Evolutionary conservation across 2,888 invertebrate species (phyloP), one percentile per base, ranked within the genome.

Genomic region (Ceraclea dissimilis): DNA sequence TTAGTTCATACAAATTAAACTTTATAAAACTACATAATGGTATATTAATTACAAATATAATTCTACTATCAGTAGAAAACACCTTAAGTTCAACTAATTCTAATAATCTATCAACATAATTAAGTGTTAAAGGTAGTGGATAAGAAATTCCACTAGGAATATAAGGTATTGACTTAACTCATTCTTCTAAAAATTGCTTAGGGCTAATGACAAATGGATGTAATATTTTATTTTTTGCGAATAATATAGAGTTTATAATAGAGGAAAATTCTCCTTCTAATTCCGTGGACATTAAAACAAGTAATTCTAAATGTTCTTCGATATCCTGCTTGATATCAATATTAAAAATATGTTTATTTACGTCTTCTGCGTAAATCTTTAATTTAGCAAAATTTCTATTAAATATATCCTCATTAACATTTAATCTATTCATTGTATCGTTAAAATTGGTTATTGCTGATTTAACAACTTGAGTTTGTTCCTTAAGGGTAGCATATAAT

Each of bases 391-490:
- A 49, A 16, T 49, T 49, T 2, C 22, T 17, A 49, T 49, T 49
- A 17, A 49, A 49, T 49, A 49, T 22, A 19, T 49, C 26, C 22
- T 49, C 49, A 20, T 49, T 49, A 22, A 6, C 16, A 20, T 49
- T 2, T 11, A 49, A 17, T 5, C 22, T 49, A 2, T 5, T 22
- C 6, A 49, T 21, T 2, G 49, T 49, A 21, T 21, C 22, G 16
- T 49, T 49, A 49, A 49, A 49, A 16, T 49, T 49, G 8, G n/a
- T 6, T 10, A 49, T 26, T 16, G 49, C 20, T 11, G 22, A 19
- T 49, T 20, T 49, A 5, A 49, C 49, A 6, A 49, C 17, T 49
- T 49, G 49, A 2, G 22, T 49, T 26, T 49, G 49, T 26, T 49
- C 22, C 22, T 49, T 49, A 13, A 49, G 49, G 5, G 22, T 11